These are phyloP conservation scores for Leptopilina clavipes DNA, from an alignment of 1,140 invertebrate genomes.

Conservation along the genomic window DNA sequence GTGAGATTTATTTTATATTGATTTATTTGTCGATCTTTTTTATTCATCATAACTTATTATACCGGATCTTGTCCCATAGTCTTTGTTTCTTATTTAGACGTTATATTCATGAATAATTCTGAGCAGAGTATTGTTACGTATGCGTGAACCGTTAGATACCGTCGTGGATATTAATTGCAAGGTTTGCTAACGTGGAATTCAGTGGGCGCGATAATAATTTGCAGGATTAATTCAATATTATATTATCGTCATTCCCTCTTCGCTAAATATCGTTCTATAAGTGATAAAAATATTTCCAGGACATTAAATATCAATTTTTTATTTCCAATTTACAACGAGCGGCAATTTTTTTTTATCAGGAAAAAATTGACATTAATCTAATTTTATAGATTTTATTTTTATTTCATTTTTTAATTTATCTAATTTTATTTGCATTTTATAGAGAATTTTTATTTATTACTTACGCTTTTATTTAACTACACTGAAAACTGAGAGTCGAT, in stretches of 20 bases:
- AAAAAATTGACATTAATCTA: too few relatives aligned
- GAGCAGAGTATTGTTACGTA: constrained; percentile 8
- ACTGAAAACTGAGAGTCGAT: too few relatives aligned
- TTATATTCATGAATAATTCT: constrained; percentile 10
- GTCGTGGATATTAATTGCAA: constrained; percentile 49
- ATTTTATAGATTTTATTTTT: too few relatives aligned
- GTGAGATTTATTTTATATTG: not conserved
- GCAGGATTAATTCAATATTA: constrained; percentile 48
- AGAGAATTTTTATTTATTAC: too few relatives aligned
- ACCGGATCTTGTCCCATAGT: constrained; percentile 13
- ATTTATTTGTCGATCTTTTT: not conserved
- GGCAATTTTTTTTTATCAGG: too few relatives aligned
- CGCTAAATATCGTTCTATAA: constrained; percentile 16
- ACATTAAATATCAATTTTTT: too few relatives aligned
- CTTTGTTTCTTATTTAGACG: not conserved
- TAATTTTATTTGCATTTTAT: too few relatives aligned
- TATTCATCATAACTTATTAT: not conserved
- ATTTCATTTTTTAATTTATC: too few relatives aligned
- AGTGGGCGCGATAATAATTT: constrained; percentile 52
- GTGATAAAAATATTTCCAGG: constrained; percentile 13
- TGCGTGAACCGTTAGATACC: not conserved
- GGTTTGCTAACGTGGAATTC: constrained; percentile 47
- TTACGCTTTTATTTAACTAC: too few relatives aligned
- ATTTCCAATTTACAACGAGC: too few relatives aligned
- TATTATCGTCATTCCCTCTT: constrained; percentile 29